These are phyloP conservation scores for Kuschelorhynchus macadamiae DNA, from an alignment of 2,888 invertebrate genomes.

Conservation along the genomic window DNA sequence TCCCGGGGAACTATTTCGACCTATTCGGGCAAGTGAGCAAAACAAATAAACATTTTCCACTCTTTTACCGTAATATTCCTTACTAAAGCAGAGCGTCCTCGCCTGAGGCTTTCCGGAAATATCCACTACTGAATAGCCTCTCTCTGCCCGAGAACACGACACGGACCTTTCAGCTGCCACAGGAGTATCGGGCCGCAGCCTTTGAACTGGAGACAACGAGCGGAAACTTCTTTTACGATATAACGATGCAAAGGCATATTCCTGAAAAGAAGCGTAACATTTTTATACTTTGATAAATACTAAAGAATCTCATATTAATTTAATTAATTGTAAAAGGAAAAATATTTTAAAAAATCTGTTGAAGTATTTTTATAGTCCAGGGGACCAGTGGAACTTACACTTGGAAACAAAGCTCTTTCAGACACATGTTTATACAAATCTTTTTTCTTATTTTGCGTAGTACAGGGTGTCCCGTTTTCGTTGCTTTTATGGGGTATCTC, in stretches of 20 bases:
- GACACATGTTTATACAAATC: too few species aligned
- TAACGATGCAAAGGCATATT: conserved; percentile 36
- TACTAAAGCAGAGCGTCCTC: conserved; percentile 31
- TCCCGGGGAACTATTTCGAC: too few species aligned
- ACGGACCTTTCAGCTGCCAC: conserved; percentile 32
- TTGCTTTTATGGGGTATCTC: too few species aligned
- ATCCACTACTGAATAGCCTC: conserved; percentile 6
- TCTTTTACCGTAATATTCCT: conserved; percentile 43
- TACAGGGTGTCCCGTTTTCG: too few species aligned
- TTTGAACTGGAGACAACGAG: conserved; percentile 36
- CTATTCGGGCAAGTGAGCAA: not conserved
- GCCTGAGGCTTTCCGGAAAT: conserved; percentile 16
- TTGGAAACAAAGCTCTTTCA: too few species aligned
- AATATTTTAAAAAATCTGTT: too few species aligned
- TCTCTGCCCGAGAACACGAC: conserved; percentile 36
- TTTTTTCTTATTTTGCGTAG: too few species aligned
- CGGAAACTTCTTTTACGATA: conserved; percentile 33
- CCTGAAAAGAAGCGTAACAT: conserved; percentile 20
- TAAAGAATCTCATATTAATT: too few species aligned
- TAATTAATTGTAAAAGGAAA: too few species aligned
- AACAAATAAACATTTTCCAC: not conserved
- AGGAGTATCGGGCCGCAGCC: conserved; percentile 10
- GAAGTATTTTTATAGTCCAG: too few species aligned
- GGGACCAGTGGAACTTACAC: too few species aligned
- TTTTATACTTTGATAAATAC: not conserved